phyloP scores from a whole-genome alignment of 2,797 vertebrate genomes.

The Bucorvus abyssinicus region DNA sequence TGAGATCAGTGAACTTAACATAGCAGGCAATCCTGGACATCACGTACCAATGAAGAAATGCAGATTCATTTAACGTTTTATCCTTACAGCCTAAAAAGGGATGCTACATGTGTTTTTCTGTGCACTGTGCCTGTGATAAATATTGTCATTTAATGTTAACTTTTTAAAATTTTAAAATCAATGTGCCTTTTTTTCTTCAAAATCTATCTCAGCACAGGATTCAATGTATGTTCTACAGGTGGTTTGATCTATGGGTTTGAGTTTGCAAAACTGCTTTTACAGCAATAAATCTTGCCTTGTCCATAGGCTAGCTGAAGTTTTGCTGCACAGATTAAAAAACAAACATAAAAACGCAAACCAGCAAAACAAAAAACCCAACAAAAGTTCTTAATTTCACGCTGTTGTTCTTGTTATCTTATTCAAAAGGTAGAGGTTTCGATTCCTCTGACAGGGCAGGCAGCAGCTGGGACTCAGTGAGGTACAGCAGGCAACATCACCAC shows the following conservation, averaged over 20 bases:
- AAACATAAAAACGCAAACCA: background rate
- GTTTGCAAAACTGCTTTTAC: background rate
- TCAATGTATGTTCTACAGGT: background rate
- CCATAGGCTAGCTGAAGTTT: background rate
- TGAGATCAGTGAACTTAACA: background rate
- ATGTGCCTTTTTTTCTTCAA: background rate
- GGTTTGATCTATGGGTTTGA: background rate
- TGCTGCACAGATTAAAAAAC: background rate
- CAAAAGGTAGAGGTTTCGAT: accelerated
- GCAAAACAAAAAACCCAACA: background rate
- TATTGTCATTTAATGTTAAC: background rate
- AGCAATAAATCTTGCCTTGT: background rate
- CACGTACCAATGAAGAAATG: background rate
- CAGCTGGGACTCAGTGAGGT: background rate
- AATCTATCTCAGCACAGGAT: background rate
- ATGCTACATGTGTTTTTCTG: background rate
- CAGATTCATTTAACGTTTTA: background rate
- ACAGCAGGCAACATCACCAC: background rate
- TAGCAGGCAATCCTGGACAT: background rate
- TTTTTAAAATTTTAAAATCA: background rate
- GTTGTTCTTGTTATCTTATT: background rate
- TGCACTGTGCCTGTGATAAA: background rate
- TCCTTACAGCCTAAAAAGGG: background rate
- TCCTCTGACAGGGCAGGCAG: background rate
- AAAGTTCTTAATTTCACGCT: background rate